Conservation (phyloP, 2,888 invertebrate species). For the Drosophila neonasuta region DNA sequence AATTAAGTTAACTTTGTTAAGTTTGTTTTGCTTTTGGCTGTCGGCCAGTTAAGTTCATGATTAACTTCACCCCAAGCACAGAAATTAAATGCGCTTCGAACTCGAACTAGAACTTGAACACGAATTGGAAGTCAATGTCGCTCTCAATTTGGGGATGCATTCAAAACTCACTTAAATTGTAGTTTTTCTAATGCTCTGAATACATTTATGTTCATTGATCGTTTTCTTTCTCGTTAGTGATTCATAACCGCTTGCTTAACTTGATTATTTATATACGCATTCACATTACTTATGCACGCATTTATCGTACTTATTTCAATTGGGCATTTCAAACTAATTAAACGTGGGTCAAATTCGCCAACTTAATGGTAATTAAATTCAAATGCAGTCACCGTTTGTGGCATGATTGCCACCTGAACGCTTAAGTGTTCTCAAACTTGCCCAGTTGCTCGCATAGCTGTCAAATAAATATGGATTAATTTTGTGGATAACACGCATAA, state of each 20-base stretch:
- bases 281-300: not conserved
- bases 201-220: too few relatives aligned
- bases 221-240: too few relatives aligned
- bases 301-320: not conserved
- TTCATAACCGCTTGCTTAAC: not conserved
- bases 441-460: slow-evolving; percentile 7
- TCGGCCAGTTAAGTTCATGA: slow-evolving; percentile 44
- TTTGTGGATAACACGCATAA: slow-evolving; percentile 22
- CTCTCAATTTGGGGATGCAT: not conserved
- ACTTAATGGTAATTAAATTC: slow-evolving; percentile 19
- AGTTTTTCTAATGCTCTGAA: not conserved
- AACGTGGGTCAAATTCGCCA: not conserved
- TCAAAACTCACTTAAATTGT: not conserved
- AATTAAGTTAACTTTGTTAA: slow-evolving; percentile 73
- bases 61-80: slow-evolving; percentile 40
- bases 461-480: slow-evolving; percentile 35
- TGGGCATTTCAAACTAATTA: not conserved
- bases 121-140: not conserved
- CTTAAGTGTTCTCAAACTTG: slow-evolving; percentile 7
- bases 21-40: slow-evolving; percentile 59
- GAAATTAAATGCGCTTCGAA: slow-evolving; percentile 23
- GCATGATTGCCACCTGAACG: slow-evolving; percentile 10
- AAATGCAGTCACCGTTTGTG: slow-evolving; percentile 8
- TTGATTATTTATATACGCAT: not conserved
- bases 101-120: not conserved